Conservation (phyloP, 2,888 invertebrate species). For the Aleiodes leptofemur region DNA sequence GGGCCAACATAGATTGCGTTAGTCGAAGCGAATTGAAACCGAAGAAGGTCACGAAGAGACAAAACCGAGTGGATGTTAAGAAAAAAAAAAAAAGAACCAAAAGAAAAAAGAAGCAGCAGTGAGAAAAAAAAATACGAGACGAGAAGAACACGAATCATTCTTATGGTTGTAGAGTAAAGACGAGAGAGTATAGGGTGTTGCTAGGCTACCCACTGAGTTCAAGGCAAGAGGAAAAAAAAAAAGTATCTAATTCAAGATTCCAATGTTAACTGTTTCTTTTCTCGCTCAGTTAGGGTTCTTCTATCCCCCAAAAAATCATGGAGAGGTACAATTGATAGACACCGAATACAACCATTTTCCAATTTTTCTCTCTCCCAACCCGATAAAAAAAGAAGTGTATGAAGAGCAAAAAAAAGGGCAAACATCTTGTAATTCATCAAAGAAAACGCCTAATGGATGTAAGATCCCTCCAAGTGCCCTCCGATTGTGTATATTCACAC, state of each 20-base stretch:
- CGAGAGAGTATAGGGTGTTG: constrained; percentile 33
- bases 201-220: constrained; percentile 26
- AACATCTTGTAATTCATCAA: constrained; percentile 38
- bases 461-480: neutral
- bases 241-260: constrained; percentile 21
- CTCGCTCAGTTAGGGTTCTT: neutral
- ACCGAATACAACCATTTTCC: constrained; percentile 12
- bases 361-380: constrained; percentile 28
- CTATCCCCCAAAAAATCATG: neutral
- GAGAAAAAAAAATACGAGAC: constrained; percentile 16
- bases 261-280: constrained; percentile 12
- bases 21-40: constrained; percentile 33
- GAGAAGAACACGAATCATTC: constrained; percentile 32
- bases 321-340: constrained; percentile 7
- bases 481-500: neutral
- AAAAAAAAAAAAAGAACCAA: constrained; percentile 14
- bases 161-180: constrained; percentile 28
- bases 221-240: constrained; percentile 4
- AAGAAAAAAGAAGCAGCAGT: neutral
- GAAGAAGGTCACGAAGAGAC: constrained; percentile 33
- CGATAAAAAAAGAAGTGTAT: neutral
- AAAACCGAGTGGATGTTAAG: constrained; percentile 14
- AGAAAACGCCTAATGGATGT: constrained; percentile 31
- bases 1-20: constrained; percentile 38
- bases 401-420: neutral